Evolutionary conservation across 2,113 vertebrate genomes (phyloP).

Genomic region (Onychorhynchus coronatus): DNA sequence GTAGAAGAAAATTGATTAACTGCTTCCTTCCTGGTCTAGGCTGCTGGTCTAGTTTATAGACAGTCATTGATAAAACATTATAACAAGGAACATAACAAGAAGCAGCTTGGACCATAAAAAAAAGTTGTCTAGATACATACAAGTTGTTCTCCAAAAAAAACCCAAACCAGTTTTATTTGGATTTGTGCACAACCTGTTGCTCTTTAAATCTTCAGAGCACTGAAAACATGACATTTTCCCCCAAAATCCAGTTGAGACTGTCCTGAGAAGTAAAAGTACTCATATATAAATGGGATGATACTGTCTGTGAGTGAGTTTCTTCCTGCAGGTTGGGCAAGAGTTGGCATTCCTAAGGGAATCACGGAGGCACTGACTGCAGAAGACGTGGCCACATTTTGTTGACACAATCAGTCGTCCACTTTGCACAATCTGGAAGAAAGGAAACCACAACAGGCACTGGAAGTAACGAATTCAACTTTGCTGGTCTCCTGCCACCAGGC

Average conservation of each 20-base stretch:
- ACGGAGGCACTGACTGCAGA: slow-evolving; percentile 94
- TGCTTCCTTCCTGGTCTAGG: neutral
- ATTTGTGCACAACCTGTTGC: slow-evolving; percentile 44
- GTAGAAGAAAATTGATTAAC: neutral
- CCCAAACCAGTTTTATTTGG: neutral
- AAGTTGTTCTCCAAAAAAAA: neutral
- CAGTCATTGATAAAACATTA: neutral
- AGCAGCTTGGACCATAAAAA: slow-evolving; percentile 14
- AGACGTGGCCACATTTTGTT: slow-evolving; percentile 92
- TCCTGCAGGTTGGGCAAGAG: slow-evolving; percentile 92
- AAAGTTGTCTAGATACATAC: slow-evolving; percentile 28
- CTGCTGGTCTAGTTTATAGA: neutral
- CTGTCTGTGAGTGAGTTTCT: slow-evolving; percentile 88
- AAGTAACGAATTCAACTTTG: neutral
- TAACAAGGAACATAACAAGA: slow-evolving; percentile 10
- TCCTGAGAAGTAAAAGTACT: slow-evolving; percentile 59
- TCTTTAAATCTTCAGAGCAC: slow-evolving; percentile 31
- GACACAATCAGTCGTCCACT: slow-evolving; percentile 91
- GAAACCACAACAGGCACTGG: neutral
- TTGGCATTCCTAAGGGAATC: slow-evolving; percentile 85
- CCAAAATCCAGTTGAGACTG: slow-evolving; percentile 20
- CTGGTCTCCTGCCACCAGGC: neutral
- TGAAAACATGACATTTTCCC: slow-evolving; percentile 3
- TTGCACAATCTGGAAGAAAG: slow-evolving; percentile 83
- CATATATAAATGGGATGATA: slow-evolving; percentile 97